These are phyloP conservation scores for Zelostemma sp. DNA, from an alignment of 1,140 invertebrate species.

Conservation along the genomic window DNA sequence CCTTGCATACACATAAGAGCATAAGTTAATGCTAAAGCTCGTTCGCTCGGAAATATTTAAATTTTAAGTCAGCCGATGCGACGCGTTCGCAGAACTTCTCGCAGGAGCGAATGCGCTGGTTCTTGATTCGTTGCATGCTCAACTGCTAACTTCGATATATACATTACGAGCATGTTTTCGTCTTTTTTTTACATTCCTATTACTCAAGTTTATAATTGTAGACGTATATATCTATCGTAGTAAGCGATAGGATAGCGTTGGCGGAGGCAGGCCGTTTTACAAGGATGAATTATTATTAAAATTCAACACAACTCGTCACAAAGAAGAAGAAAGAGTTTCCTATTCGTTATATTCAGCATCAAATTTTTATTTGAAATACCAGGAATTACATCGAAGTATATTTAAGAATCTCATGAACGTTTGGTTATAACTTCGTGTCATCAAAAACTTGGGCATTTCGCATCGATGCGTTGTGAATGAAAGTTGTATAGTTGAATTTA, in stretches of 20 bases:
- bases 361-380: too few relatives aligned
- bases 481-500: too few relatives aligned
- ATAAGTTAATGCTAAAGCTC: neutral
- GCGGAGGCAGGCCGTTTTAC: slow-evolving; percentile 7
- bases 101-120: slow-evolving; percentile 9
- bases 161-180: neutral
- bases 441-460: too few relatives aligned
- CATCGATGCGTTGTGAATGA: too few relatives aligned
- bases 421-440: too few relatives aligned
- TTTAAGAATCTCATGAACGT: too few relatives aligned
- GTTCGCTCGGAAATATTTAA: slow-evolving; percentile 5
- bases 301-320: neutral
- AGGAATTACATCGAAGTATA: too few relatives aligned
- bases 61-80: neutral
- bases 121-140: slow-evolving; percentile 12
- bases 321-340: too few relatives aligned
- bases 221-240: slow-evolving; percentile 10
- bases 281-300: neutral
- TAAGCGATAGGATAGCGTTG: slow-evolving; percentile 12
- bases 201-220: neutral
- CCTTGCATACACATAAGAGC: neutral
- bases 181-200: too few relatives aligned
- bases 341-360: too few relatives aligned
- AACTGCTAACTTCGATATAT: slow-evolving; percentile 7
- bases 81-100: slow-evolving; percentile 4